Evolutionary conservation across 2,797 vertebrate species (phyloP), one percentile per base, ranked within the genome.

Genomic region (Hemitrygon akajei): DNA sequence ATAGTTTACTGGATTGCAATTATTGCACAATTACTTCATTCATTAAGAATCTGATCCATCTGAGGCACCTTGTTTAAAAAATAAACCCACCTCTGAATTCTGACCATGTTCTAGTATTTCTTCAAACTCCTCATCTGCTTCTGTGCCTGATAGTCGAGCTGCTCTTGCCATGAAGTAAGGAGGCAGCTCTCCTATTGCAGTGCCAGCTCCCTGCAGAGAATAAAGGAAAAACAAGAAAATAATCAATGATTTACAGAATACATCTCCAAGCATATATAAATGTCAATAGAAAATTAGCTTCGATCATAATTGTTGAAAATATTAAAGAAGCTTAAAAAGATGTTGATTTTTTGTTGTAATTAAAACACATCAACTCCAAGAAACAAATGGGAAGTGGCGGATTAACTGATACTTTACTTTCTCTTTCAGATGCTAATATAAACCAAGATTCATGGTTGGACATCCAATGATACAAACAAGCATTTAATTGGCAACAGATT

Each of bases 91-190:
- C 97, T 99, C 98, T 94, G 98, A 98, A 2, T 96, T 95, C 95
- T 99, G 95, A 25, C 98, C 98, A 94, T 98, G 98, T 96, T 99
- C 99, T 94, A 99, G 97, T 98, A 99, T 99, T 97, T 99, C 99
- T 96, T 99, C 99, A 94, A 99, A 99, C 96, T 99, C 99, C 96
- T 99, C 98, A 94, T 99, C 98, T 63, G 98, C 98, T 95, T 99
- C 99, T 66, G 98, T 97, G 95, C 99, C 99, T 7, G 99, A 99
- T 94, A 98, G 97, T 75, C 99, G 97, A 76, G 98, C 99, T 0
- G 99, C 99, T 94, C 98, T 97, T 2, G 99, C 99, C 99, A 99
- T 99, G 94, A 99, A 99, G 95, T 99, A 99, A 0, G 99, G 99
- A 94, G 99, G 99, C 86, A 99, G 97, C 95, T 99, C 99, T 94